Evolutionary conservation across 2,888 invertebrate species (phyloP), one percentile per base, ranked within the genome.

Genomic region (Caradrina clavipalpis): DNA sequence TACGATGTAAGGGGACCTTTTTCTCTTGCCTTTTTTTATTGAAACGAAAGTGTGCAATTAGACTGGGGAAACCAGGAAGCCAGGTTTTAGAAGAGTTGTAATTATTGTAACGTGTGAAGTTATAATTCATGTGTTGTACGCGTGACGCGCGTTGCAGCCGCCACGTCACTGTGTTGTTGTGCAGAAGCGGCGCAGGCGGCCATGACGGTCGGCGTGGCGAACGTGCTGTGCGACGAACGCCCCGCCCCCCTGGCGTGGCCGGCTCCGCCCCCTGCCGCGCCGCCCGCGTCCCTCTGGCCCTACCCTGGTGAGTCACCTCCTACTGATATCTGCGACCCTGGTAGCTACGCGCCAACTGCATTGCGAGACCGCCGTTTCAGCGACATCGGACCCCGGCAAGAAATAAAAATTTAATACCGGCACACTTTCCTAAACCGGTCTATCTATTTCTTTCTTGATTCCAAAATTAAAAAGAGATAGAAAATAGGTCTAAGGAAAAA

Each of bases 201-300:
- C 96, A 97, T 97, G 96, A 95, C 97, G 94, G 96, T 97, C 94
- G 97, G 97, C 95, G 97, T 96, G 90, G 95, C 97, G 84, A 95
- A 97, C 90, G 95, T 97, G 90, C 96, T 97, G 84, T 97, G 97
- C 94, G 96, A 97, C 89, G 96, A 97, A 79, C 97, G 97, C 89
- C 91, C 97, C 94, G 96, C 96, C 89, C 96, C 95, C 58, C 93
- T 95, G 91, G 97, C 96, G 94, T 96, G 93, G 94, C 96, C 93
- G 86, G 96, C 96, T 82, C 96, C 93, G 88, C 96, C 93, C 88
- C 94, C 93, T 84, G 96, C 90, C 87, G 95, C 97, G 84, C 96
- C 97, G 89, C 96, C 97, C 89, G 97, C 97, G 64, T 97, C 98
- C 68, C 96, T 98, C 90, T 98, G 98, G 98, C 98, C 98, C 95